Base-by-base conservation (phyloP, 1,140 invertebrate species). In the Macrobrachium nipponense region DNA sequence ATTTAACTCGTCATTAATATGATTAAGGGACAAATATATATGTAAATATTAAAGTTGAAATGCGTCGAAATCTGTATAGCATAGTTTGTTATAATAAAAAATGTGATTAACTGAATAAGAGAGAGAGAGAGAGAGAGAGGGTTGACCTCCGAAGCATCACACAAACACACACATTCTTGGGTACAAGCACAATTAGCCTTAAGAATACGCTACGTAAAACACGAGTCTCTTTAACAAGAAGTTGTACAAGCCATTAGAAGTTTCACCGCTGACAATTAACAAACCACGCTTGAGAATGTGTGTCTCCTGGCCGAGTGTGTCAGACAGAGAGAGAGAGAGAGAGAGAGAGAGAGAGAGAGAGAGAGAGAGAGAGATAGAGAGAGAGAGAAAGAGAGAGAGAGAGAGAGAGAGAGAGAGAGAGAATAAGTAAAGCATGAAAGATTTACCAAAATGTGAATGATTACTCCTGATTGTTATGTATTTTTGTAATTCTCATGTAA, bases 331-430 rank as follows among this genome's bases (percentile, higher is more conserved):
- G 64, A 66, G 64, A 66, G 64, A 66, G 64, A 66, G 64, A 66
- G 64, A 66, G 64, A 66, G n/a, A 36, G n/a, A 70, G 68, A 36
- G 23, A 70, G 20, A 36, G 68, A 27, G 68, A 20, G 15, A 66
- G 64, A 66, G 62, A 66, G 62, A 66, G 62, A 66, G 62, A 66
- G 62, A 66, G 62, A 66, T 5, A 66, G 62, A 66, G 62, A 66
- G 62, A 66, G 62, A 66, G 62, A 66, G 62, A 66, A 14, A 66
- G 62, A 66, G 18, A 27, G 18, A 70, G 66, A 36, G 23, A 70
- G n/a, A 36, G 66, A 23, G 66, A 27, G 18, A 70, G 66, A n/a
- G n/a, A 70, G n/a, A 70, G 68, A 27, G 0, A 70, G 7, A 23
- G 4, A 20, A 2, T 14, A 17, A n/a, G 10, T 0, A 23, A 7